Conservation (phyloP, 1,140 invertebrate species). For the Zelostemma sp. region DNA sequence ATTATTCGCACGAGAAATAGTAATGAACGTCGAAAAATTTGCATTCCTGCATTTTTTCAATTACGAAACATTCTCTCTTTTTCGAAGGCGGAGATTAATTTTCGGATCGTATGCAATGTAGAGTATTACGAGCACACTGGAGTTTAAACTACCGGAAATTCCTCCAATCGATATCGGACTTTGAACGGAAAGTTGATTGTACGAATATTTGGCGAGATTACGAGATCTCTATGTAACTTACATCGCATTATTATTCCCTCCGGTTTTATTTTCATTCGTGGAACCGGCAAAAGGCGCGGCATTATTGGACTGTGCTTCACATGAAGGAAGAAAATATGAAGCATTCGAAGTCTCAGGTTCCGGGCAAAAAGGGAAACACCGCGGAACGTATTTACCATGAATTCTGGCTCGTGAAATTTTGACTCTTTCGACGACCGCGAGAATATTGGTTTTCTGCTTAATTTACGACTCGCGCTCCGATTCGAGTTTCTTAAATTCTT, state of each 20-base stretch:
- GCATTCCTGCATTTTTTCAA: too few relatives aligned
- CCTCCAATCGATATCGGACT: background rate
- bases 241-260: background rate
- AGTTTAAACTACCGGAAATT: background rate
- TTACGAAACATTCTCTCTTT: too few relatives aligned
- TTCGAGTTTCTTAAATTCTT: background rate
- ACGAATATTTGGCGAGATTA: background rate
- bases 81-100: too few relatives aligned
- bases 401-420: background rate
- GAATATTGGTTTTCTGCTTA: background rate
- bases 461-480: background rate
- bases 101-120: too few relatives aligned
- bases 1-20: too few relatives aligned
- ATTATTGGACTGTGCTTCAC: background rate
- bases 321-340: background rate
- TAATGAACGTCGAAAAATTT: too few relatives aligned
- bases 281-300: background rate
- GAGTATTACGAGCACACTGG: too few relatives aligned
- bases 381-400: background rate
- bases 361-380: background rate
- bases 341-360: background rate
- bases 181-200: background rate
- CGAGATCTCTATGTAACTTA: background rate
- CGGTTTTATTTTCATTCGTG: background rate
- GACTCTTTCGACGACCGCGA: background rate